Evolutionary conservation across 2,797 vertebrate species (phyloP).

Genomic region (Eurystomus glaucurus): DNA sequence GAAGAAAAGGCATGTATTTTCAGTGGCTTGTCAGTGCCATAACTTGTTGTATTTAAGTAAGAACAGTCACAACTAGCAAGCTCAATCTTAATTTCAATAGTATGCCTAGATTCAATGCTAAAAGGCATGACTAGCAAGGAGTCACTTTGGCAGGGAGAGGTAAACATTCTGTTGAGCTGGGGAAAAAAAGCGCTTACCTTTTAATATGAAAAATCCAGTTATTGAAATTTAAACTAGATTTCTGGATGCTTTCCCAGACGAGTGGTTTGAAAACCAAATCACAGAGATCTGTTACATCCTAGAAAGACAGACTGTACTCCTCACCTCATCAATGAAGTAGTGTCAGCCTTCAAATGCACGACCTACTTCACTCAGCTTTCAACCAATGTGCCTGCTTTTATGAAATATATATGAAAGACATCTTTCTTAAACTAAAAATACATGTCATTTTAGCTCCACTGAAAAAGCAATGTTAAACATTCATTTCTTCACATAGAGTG

Average conservation of each 20-base stretch:
- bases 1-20: not conserved
- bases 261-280: conserved; percentile 46
- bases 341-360: conserved; percentile 58
- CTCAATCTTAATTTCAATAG: not conserved
- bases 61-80: not conserved
- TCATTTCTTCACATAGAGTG: conserved; percentile 52
- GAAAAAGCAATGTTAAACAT: conserved; percentile 67
- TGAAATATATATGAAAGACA: conserved; percentile 57
- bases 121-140: not conserved
- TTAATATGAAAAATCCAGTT: not conserved
- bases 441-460: conserved; percentile 42
- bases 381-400: conserved; percentile 37
- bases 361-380: conserved; percentile 59
- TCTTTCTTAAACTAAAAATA: conserved; percentile 58
- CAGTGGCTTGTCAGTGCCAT: not conserved
- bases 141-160: not conserved
- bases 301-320: conserved; percentile 26
- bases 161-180: not conserved
- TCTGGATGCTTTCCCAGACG: conserved; percentile 29
- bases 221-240: conserved; percentile 40
- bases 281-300: conserved; percentile 44
- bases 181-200: conserved; percentile 1
- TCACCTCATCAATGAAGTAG: conserved; percentile 58
- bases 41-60: not conserved
- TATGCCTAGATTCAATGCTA: not conserved